Evolutionary conservation across 2,888 invertebrate genomes (phyloP), one percentile per base, ranked within the genome.

Genomic region (Cataglyphis rosenhaueri): DNA sequence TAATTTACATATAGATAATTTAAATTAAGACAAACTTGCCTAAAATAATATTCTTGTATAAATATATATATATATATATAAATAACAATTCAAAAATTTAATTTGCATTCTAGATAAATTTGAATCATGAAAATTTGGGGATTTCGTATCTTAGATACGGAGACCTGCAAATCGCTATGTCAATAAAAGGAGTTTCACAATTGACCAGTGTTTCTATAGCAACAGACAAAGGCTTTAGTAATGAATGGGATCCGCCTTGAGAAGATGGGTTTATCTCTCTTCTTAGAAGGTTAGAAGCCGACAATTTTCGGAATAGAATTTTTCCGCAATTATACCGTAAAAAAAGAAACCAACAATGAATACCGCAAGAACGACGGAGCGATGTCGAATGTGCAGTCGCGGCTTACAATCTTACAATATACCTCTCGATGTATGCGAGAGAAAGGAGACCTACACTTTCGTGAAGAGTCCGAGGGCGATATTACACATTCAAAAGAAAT

Each of bases 351-450:
- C n/a, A 8, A 89, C 86, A 83, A 94, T 94, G 93, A 82, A 91
- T 44, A 90, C 25, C 25, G 25, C 91, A 74, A 92, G 86, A 84
- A 89, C 88, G 48, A 91, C 90, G 38, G 92, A 93, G 41, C 91
- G 92, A 61, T 94, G 94, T 83, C 91, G 91, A 83, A 93, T 93
- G 92, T 94, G 94, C 87, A 93, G 92, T 84, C 91, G 88, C 25
- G 93, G 92, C 5, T 84, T 93, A 66, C 92, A 91, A 41, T 81
- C 92, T 0, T 93, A 91, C 86, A 91, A 91, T 61, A 89, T 92
- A 65, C 92, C 92, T 6, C 74, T 88, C 35, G 87, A 82, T n/a
- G 88, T 86, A 81, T 71, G 86, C 38, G 85, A 84, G 55, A 89
- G 68, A 57, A 90, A 85, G 74, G 91, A 92, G 5, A 91, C 91